Percentiles rank a stretch among this genome's conserved stretches.
These are phyloP conservation scores for Xenops minutus DNA, from an alignment of 2,797 vertebrate genomes.

Conservation along the genomic window DNA sequence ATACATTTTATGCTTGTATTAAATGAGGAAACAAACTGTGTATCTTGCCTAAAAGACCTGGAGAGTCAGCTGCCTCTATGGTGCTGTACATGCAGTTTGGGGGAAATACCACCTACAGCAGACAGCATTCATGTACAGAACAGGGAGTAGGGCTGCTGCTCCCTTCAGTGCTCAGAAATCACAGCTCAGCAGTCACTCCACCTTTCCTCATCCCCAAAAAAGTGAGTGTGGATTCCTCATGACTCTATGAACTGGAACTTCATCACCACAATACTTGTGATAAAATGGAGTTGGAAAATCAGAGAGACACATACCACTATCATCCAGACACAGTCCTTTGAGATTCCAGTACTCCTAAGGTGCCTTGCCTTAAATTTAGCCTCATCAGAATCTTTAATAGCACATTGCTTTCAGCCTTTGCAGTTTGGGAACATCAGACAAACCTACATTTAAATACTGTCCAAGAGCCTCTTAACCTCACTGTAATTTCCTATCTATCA, in stretches of 20 bases:
- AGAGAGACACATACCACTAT: not conserved
- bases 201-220: not conserved
- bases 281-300: not conserved
- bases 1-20: not conserved
- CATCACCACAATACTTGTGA: not conserved
- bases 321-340: not conserved
- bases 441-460: not conserved
- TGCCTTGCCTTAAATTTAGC: not conserved
- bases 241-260: not conserved
- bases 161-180: not conserved
- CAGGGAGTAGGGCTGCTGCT: not conserved
- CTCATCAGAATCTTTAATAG: not conserved
- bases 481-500: not conserved
- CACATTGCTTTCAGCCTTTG: not conserved
- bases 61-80: not conserved
- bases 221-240: not conserved
- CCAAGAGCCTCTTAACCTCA: not conserved
- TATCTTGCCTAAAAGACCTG: not conserved
- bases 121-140: not conserved
- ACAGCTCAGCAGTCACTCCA: not conserved
- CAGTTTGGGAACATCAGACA: not conserved
- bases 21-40: not conserved
- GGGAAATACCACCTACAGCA: not conserved
- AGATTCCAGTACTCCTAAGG: not conserved
- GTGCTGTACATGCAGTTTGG: accelerated